Evolutionary conservation across 2,113 vertebrate species (phyloP).

Genomic region (Prionailurus viverrinus): DNA sequence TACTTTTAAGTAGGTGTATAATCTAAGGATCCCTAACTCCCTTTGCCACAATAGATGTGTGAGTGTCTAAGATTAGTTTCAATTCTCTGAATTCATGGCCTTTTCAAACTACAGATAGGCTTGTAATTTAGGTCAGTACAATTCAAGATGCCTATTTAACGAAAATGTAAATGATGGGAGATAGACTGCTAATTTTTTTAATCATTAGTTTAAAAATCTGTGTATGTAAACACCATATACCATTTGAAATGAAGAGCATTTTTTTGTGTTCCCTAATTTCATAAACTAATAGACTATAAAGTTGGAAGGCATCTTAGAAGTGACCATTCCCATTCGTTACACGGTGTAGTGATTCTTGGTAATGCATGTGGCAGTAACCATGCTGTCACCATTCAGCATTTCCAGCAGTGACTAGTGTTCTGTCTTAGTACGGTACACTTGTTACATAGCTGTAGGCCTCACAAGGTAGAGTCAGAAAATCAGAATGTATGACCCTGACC

Average conservation of each 20-base stretch:
- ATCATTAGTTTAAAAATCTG: not conserved
- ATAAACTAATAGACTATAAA: not conserved
- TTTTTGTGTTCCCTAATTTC: not conserved
- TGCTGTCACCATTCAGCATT: not conserved
- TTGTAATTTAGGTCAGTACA: not conserved
- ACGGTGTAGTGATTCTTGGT: not conserved
- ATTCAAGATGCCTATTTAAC: not conserved
- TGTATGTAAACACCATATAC: not conserved
- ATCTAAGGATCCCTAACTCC: not conserved
- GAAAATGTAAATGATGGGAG: not conserved
- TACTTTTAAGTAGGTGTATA: not conserved
- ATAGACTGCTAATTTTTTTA: not conserved
- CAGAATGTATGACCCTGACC: not conserved
- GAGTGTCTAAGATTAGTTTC: not conserved
- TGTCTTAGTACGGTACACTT: not conserved
- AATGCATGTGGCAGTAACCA: not conserved
- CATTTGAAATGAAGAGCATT: conserved; percentile 34
- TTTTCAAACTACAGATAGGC: not conserved
- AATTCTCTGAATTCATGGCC: not conserved
- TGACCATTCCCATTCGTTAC: not conserved
- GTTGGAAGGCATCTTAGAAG: not conserved
- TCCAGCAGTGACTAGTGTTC: not conserved
- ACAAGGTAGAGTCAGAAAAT: not conserved
- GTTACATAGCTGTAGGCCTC: not conserved
- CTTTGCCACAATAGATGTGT: not conserved